phyloP scores from a whole-genome alignment of 2,113 vertebrate genomes.

The Vireo altiloquus region DNA sequence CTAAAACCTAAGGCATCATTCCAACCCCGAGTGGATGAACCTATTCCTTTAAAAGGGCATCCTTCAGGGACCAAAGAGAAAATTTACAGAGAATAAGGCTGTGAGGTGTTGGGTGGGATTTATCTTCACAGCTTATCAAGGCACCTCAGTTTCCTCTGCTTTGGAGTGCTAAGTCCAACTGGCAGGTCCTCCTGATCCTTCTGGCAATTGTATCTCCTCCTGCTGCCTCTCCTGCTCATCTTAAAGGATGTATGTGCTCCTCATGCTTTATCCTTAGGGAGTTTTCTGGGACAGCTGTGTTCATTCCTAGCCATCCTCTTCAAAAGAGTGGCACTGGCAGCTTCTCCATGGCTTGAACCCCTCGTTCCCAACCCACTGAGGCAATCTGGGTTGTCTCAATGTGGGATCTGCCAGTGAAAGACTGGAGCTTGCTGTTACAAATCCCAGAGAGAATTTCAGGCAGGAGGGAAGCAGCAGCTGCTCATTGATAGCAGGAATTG shows the following conservation, averaged over 20 bases:
- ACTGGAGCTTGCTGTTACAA: neutral
- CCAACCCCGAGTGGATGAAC: fast-evolving
- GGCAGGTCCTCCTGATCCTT: neutral
- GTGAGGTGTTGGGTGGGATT: neutral
- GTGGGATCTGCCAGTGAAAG: neutral
- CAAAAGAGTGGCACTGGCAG: neutral
- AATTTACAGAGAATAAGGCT: neutral
- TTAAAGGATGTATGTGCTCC: neutral
- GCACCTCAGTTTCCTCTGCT: neutral
- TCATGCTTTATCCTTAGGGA: neutral
- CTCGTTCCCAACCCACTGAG: fast-evolving
- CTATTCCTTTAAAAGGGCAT: neutral
- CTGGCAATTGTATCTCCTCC: neutral
- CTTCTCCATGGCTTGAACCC: neutral
- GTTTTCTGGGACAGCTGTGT: neutral
- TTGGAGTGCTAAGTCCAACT: neutral
- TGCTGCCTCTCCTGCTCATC: neutral
- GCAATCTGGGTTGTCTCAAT: neutral
- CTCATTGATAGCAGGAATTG: neutral
- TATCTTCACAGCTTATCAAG: neutral
- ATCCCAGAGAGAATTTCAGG: neutral
- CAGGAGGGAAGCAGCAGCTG: neutral
- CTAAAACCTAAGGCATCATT: too few relatives aligned
- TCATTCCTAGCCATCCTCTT: neutral
- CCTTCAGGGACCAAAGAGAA: neutral